Conservation (phyloP, 2,797 vertebrate genomes). For the Taeniopygia guttata region DNA sequence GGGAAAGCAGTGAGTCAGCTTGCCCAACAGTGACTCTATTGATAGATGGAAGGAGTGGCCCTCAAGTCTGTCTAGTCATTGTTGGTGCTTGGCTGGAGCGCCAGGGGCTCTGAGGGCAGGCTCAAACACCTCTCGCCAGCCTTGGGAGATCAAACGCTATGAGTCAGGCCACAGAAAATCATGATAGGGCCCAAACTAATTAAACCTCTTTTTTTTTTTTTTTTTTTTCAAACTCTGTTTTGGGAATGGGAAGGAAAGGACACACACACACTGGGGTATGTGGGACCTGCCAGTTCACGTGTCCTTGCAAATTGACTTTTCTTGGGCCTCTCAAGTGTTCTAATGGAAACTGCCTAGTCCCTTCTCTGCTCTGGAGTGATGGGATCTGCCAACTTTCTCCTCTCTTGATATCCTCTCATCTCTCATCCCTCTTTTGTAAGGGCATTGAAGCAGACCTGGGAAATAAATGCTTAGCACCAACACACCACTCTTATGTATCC, state of each 20-base stretch:
- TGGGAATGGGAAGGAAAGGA: background rate
- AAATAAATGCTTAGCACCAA: background rate
- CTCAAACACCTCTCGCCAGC: constrained; percentile 37
- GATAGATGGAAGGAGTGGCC: constrained; percentile 55
- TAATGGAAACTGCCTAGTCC: background rate
- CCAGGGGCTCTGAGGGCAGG: constrained; percentile 43
- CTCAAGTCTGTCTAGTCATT: constrained; percentile 55
- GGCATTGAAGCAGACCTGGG: background rate
- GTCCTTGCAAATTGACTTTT: background rate
- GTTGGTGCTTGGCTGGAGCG: constrained; percentile 46
- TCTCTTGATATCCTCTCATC: background rate
- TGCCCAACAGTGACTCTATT: constrained; percentile 59
- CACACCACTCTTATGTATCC: background rate
- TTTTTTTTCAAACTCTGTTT: background rate
- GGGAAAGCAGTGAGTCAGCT: constrained; percentile 51
- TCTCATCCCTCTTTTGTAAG: background rate
- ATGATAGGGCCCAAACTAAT: constrained; percentile 46
- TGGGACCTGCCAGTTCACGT: background rate
- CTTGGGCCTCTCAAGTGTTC: background rate
- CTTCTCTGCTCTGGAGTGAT: background rate
- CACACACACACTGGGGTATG: rapidly evolving
- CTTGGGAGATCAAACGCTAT: constrained; percentile 35
- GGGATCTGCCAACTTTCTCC: background rate
- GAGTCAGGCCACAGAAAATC: constrained; percentile 49
- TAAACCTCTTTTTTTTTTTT: background rate